Percentiles rank a stretch among this genome's conserved stretches.
Conservation (phyloP, 2,113 vertebrate species). For the Pachycephala philippinensis region DNA sequence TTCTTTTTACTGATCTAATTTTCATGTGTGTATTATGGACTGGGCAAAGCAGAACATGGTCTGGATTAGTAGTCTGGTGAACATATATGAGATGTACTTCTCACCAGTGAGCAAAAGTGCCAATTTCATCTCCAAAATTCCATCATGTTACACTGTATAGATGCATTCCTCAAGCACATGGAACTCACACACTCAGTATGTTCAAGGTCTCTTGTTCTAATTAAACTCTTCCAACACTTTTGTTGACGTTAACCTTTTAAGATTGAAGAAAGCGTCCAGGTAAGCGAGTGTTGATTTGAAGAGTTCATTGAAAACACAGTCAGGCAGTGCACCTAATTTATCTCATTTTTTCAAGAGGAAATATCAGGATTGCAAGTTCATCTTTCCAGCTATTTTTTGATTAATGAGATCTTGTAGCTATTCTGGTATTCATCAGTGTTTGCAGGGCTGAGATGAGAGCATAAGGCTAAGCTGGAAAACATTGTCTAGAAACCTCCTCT, state of each 20-base stretch:
- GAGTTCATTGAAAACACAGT: neutral
- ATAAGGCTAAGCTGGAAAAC: neutral
- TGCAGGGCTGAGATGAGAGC: neutral
- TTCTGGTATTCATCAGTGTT: neutral
- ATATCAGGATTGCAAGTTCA: neutral
- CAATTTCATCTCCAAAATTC: neutral
- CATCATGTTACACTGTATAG: neutral
- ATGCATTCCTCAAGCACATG: neutral
- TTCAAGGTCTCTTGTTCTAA: neutral
- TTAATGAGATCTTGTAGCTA: neutral
- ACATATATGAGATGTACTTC: neutral
- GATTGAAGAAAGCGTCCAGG: neutral
- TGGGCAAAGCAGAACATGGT: neutral
- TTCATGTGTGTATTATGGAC: neutral
- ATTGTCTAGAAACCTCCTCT: neutral
- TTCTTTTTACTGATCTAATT: neutral
- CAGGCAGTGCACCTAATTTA: neutral
- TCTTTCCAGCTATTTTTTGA: neutral
- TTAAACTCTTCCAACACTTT: neutral
- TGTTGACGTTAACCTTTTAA: neutral
- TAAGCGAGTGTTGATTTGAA: neutral
- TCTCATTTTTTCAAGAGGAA: neutral
- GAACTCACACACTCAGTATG: neutral
- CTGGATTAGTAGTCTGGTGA: neutral
- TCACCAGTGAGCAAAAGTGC: neutral